Evolutionary conservation across 64 coral and sea anemone genomes (phyloP).

Genomic region (Platygyra sinensis): DNA sequence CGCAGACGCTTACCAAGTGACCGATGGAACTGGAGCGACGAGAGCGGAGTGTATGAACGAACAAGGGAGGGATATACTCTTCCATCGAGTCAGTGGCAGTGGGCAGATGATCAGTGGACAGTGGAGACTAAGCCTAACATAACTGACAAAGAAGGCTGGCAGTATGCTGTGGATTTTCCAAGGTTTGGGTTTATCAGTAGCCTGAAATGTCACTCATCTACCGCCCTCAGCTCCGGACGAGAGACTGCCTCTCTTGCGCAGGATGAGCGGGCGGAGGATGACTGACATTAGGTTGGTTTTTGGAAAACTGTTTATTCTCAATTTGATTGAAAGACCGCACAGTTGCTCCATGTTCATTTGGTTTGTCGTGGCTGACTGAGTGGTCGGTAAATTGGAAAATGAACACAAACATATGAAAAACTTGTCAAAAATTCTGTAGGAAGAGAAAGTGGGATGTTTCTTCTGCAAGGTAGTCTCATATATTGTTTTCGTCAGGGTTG

Average conservation of each 20-base stretch:
- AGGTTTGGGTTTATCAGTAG: slow-evolving; percentile 45
- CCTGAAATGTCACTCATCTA: too few relatives aligned
- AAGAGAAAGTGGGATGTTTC: not conserved
- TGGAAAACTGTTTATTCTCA: too few relatives aligned
- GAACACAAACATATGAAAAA: too few relatives aligned
- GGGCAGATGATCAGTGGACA: slow-evolving; percentile 84
- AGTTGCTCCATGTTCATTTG: too few relatives aligned
- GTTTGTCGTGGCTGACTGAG: too few relatives aligned
- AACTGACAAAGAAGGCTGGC: slow-evolving; percentile 94
- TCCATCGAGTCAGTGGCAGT: slow-evolving; percentile 94
- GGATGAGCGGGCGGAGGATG: not conserved
- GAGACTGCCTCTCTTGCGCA: not conserved
- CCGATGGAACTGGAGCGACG: slow-evolving; percentile 92
- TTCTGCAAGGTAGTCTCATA: not conserved
- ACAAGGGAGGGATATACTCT: slow-evolving; percentile 73
- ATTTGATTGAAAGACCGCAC: too few relatives aligned
- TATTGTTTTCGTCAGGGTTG: too few relatives aligned
- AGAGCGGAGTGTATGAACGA: slow-evolving; percentile 88
- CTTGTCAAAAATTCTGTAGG: not conserved
- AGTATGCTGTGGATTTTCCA: slow-evolving; percentile 97
- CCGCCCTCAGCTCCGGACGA: too few relatives aligned
- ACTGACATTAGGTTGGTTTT: too few relatives aligned
- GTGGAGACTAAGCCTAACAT: slow-evolving; percentile 72
- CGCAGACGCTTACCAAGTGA: slow-evolving; percentile 87
- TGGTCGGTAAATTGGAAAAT: too few relatives aligned